Base-by-base conservation (phyloP, 2,888 invertebrate genomes). In the Metalampra italica region DNA sequence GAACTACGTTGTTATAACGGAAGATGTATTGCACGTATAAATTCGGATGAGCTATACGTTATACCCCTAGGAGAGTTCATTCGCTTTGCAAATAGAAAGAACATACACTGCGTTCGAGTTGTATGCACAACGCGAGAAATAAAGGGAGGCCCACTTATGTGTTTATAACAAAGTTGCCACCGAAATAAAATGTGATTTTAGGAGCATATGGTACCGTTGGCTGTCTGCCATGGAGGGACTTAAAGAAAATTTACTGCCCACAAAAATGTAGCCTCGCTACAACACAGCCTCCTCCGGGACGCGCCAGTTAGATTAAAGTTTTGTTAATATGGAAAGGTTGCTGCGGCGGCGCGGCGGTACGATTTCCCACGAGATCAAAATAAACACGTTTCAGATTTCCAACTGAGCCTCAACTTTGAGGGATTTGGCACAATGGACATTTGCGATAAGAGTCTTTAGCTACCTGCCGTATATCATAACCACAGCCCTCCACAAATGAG, bases 161-260 rank as follows among this genome's bases (percentile, higher is more conserved):
- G 59, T 52, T 68, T 68, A 70, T 67, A 72, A 71, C 68, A 61
- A 73, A 72, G 64, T 68, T 65, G 56, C 68, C 51, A 58, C 59
- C 46, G 62, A 59, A 64, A 73, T 69, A 67, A 71, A 75, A 74
- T 68, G 60, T 65, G 62, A 70, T 73, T 79, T 70, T 66, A 68
- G 68, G 57, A 75, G 66, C 75, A 74, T 65, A 74, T 71, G 71
- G 71, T 62, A 63, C 62, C 59, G 71, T 78, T 83, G 82, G 84
- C 79, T 55, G 63, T 45, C 60, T 78, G 84, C 84, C 84, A 84
- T 64, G 60, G 71, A 66, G 64, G 60, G 75, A 72, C 72, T 78
- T 79, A 78, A 75, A 78, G 76, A 75, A 80, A 82, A 83, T 85
- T 81, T 83, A 83, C 73, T 70, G 71, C 68, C 71, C 67, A 75